These are phyloP conservation scores for Crotalus viridis DNA, from an alignment of 2,113 vertebrate genomes.

Conservation along the genomic window DNA sequence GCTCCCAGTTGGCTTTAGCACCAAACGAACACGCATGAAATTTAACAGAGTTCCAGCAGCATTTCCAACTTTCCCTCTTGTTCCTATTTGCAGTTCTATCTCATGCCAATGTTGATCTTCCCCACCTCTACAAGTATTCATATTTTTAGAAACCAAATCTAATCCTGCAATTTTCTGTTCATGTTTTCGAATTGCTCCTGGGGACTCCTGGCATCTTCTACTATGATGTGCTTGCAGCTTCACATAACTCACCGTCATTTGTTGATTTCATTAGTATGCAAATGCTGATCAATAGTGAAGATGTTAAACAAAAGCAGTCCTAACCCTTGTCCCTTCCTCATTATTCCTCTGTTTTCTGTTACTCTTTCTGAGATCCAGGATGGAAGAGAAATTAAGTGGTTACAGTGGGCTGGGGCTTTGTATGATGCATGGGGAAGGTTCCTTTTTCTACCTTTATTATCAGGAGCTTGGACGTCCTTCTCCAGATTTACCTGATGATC, in stretches of 20 bases:
- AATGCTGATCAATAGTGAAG: slow-evolving; percentile 57
- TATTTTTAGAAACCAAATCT: slow-evolving; percentile 1
- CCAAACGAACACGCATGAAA: background rate
- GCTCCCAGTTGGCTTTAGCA: background rate
- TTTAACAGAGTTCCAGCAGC: rapidly evolving
- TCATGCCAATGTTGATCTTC: background rate
- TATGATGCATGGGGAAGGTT: background rate
- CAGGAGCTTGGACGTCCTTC: background rate
- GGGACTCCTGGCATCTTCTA: slow-evolving; percentile 22
- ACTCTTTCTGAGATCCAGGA: slow-evolving; percentile 26
- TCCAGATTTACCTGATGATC: background rate
- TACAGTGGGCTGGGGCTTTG: background rate
- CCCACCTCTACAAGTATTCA: background rate
- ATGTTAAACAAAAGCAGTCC: slow-evolving; percentile 56
- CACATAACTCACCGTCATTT: slow-evolving; percentile 37
- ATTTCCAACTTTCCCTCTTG: background rate
- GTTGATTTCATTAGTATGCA: slow-evolving; percentile 51
- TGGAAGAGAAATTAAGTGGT: background rate
- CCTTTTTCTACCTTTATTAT: background rate
- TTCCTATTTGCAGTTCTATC: background rate
- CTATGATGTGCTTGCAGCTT: slow-evolving; percentile 1
- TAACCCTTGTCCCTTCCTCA: slow-evolving; percentile 54
- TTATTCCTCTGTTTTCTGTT: slow-evolving; percentile 49
- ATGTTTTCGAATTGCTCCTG: background rate
- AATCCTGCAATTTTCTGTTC: background rate